These are phyloP conservation scores for Ceratosolen fusciceps DNA, from an alignment of 1,140 invertebrate species.

Conservation along the genomic window DNA sequence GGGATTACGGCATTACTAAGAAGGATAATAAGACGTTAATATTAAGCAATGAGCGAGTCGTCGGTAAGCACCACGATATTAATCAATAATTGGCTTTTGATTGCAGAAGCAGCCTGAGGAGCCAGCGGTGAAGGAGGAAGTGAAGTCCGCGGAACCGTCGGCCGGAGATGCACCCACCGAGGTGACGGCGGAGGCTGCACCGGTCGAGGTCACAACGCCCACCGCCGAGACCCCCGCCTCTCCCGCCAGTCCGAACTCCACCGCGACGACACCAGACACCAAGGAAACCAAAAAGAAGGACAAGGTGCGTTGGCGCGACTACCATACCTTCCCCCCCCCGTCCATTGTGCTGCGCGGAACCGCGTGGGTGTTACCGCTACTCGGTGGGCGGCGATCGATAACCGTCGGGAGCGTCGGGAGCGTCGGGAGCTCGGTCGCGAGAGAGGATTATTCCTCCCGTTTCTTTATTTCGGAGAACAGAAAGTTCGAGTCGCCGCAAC, in stretches of 20 bases:
- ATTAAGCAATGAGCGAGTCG: too few relatives aligned
- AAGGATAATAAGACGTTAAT: too few relatives aligned
- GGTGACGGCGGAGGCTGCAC: constrained; percentile 48
- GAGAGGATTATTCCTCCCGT: background rate
- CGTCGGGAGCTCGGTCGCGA: background rate
- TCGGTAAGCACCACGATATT: too few relatives aligned
- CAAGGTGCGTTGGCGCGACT: constrained; percentile 71
- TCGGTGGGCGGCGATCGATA: background rate
- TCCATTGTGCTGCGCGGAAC: background rate
- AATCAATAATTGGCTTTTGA: too few relatives aligned
- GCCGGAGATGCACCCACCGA: constrained; percentile 46
- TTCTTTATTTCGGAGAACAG: background rate
- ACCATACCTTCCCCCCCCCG: too few relatives aligned
- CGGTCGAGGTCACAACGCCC: constrained; percentile 68
- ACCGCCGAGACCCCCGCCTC: constrained; percentile 58
- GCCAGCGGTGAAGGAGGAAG: constrained; percentile 61
- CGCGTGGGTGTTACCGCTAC: background rate
- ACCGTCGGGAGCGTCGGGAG: background rate
- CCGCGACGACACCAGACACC: constrained; percentile 76
- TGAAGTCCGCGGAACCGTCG: constrained; percentile 65
- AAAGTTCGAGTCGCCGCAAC: too few relatives aligned
- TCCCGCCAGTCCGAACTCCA: constrained; percentile 46
- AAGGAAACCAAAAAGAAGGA: constrained; percentile 83
- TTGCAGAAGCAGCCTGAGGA: constrained; percentile 57
- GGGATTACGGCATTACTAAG: too few relatives aligned